Evolutionary conservation across 2,888 invertebrate genomes (phyloP).

Genomic region (Calameuta filiformis): DNA sequence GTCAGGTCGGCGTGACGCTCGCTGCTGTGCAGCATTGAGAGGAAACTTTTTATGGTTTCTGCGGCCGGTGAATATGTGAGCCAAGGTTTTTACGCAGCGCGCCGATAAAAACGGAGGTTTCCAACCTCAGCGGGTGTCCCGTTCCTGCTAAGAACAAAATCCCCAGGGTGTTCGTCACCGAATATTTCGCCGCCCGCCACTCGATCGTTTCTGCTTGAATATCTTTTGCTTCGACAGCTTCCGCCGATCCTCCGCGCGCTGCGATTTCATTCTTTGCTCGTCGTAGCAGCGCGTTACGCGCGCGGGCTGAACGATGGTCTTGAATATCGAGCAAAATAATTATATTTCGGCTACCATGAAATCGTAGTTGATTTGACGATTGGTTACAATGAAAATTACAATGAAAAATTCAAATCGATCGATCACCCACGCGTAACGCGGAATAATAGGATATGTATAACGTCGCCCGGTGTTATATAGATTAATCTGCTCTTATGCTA

Average conservation of each 20-base stretch:
- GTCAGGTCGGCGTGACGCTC: background rate
- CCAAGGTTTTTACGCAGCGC: slow-evolving; percentile 13
- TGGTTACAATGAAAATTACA: background rate
- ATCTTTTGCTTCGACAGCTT: no score
- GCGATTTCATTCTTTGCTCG: no score
- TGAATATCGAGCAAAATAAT: no score
- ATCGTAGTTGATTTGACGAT: no score
- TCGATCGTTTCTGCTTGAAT: no score
- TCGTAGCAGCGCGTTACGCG: no score
- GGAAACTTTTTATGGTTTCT: slow-evolving; percentile 3
- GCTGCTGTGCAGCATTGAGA: background rate
- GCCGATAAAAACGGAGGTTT: background rate
- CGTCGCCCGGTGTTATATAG: slow-evolving; percentile 24
- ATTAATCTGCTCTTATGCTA: slow-evolving; percentile 40
- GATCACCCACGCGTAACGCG: slow-evolving; percentile 12
- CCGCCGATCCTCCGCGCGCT: no score
- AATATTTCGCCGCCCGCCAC: no score
- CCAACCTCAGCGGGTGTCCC: background rate
- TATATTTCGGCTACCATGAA: no score
- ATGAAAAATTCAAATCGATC: slow-evolving; percentile 15
- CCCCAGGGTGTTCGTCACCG: no score
- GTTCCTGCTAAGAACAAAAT: no score
- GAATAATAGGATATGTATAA: slow-evolving; percentile 17
- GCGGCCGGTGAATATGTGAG: slow-evolving; percentile 13
- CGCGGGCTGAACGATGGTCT: no score